A percentile compares a stretch with the other conserved stretches of the same genome.
phyloP scores from a whole-genome alignment of 2,888 invertebrate species.

The Drosophila diplacantha region DNA sequence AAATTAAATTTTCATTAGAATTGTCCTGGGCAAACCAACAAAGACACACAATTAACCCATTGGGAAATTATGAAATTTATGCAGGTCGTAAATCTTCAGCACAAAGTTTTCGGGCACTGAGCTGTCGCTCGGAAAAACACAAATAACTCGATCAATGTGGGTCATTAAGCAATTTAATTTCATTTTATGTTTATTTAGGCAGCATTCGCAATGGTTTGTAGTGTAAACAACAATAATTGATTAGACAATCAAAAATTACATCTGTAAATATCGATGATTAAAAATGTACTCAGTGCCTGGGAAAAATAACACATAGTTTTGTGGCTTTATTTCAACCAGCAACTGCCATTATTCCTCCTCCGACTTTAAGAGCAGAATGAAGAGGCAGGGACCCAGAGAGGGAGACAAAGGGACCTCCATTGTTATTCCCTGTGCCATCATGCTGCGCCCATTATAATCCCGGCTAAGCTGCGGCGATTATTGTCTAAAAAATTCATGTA shows the following conservation, averaged over 20 bases:
- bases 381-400: no score
- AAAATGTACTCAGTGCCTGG: constrained; percentile 1
- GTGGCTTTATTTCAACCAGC: constrained; percentile 6
- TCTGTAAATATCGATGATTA: constrained; percentile 48
- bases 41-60: constrained; percentile 53
- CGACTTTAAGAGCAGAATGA: constrained; percentile 1
- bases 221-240: constrained; percentile 57
- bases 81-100: constrained; percentile 31
- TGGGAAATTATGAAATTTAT: constrained; percentile 44
- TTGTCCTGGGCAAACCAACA: constrained; percentile 25
- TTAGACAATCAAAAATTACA: constrained; percentile 48
- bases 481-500: constrained; percentile 72
- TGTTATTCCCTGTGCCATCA: constrained; percentile 33
- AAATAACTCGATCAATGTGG: constrained; percentile 51
- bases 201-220: constrained; percentile 18
- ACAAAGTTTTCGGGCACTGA: constrained; percentile 24
- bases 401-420: constrained; percentile 12
- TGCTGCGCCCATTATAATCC: constrained; percentile 55
- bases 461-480: constrained; percentile 64
- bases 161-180: constrained; percentile 61
- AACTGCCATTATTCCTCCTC: neutral
- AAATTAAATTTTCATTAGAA: constrained; percentile 45
- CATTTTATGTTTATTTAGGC: constrained; percentile 54
- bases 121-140: constrained; percentile 42
- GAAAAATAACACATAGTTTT: constrained; percentile 14